A percentile compares a stretch with the other conserved stretches of the same genome.
phyloP scores from a whole-genome alignment of 1,140 invertebrate genomes.

The Danaus melanippus region DNA sequence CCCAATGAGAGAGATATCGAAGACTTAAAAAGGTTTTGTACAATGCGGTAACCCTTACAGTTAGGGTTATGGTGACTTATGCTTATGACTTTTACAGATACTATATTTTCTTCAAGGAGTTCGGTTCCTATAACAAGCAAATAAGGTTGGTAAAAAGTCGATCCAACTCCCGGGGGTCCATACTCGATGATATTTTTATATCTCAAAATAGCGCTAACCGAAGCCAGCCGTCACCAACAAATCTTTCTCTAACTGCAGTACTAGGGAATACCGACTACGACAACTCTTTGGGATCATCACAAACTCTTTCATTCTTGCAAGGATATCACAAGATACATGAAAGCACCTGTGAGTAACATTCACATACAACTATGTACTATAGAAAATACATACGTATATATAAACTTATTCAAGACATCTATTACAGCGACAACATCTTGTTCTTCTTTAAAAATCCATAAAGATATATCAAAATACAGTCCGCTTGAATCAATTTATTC shows the following conservation, averaged over 20 bases:
- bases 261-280: constrained; percentile 46
- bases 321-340: constrained; percentile 53
- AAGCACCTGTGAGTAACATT: constrained; percentile 44
- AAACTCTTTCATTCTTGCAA: constrained; percentile 31
- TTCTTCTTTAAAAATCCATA: constrained; percentile 59
- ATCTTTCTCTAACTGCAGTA: constrained; percentile 38
- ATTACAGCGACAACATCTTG: constrained; percentile 48
- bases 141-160: constrained; percentile 58
- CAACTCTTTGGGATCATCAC: constrained; percentile 25
- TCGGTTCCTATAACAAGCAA: constrained; percentile 69
- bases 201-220: constrained; percentile 32
- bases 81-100: constrained; percentile 60
- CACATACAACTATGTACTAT: too few relatives aligned
- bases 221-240: constrained; percentile 31
- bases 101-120: constrained; percentile 72
- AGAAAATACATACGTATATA: neutral
- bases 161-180: constrained; percentile 60
- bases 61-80: neutral
- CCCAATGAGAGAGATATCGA: constrained; percentile 67
- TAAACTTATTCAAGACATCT: constrained; percentile 8
- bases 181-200: constrained; percentile 52
- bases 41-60: neutral
- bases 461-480: constrained; percentile 53
- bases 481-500: constrained; percentile 47
- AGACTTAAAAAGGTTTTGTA: constrained; percentile 66